Evolutionary conservation across 2,113 vertebrate species (phyloP).

Genomic region (Callipepla squamata): DNA sequence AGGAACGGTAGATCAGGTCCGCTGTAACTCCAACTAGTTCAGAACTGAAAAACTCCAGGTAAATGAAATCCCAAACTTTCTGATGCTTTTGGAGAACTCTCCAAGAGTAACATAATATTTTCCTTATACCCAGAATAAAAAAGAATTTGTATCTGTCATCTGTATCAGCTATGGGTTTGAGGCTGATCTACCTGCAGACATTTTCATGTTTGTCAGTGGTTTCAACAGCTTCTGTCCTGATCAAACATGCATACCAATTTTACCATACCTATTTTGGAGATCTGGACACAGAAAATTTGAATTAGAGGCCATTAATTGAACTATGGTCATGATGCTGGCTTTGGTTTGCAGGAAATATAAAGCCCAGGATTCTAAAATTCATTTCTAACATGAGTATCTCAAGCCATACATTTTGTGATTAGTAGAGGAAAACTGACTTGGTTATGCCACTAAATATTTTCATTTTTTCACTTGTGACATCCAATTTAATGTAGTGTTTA

Average conservation of each 20-base stretch:
- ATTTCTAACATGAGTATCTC: not conserved
- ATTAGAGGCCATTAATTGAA: not conserved
- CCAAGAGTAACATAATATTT: not conserved
- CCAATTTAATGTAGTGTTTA: not conserved
- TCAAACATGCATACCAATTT: not conserved
- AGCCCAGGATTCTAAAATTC: not conserved
- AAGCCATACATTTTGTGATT: not conserved
- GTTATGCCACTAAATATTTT: not conserved
- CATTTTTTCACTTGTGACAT: not conserved
- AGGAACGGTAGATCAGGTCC: not conserved
- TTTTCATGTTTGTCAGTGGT: not conserved
- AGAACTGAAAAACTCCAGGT: not conserved
- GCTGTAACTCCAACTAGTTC: not conserved
- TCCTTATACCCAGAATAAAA: not conserved
- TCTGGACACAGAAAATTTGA: not conserved
- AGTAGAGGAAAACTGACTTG: not conserved
- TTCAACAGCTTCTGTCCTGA: not conserved
- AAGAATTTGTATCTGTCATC: not conserved
- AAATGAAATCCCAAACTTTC: not conserved
- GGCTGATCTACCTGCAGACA: not conserved
- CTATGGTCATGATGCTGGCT: not conserved
- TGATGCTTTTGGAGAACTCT: not conserved
- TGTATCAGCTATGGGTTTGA: not conserved
- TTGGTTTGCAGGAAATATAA: not conserved
- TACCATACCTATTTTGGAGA: not conserved